Conservation (phyloP, 2,888 invertebrate genomes). For the Cataglyphis livida region DNA sequence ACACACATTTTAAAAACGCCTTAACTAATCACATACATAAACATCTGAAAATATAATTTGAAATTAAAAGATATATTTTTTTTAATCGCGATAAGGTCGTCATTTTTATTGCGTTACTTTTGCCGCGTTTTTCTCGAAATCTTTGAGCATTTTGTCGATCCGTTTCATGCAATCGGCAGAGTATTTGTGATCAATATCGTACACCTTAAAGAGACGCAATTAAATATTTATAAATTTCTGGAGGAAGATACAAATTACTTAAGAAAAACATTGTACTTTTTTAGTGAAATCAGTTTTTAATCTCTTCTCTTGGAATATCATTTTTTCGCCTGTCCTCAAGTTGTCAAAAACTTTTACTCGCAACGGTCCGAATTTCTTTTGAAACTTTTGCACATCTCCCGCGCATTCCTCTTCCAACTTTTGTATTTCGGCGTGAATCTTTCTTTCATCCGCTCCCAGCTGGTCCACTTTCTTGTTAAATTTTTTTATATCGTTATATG, state of each 20-base stretch:
- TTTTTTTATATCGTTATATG: conserved; percentile 69
- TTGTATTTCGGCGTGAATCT: conserved; percentile 73
- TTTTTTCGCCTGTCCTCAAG: conserved; percentile 71
- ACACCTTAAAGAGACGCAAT: conserved; percentile 60
- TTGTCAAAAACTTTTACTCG: conserved; percentile 74
- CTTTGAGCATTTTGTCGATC: conserved; percentile 67
- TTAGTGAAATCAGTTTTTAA: conserved; percentile 69
- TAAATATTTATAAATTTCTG: background rate
- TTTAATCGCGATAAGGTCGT: background rate
- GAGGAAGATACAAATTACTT: background rate
- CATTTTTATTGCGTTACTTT: background rate
- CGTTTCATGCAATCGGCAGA: conserved; percentile 61
- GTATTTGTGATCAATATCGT: conserved; percentile 72
- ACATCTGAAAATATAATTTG: no score
- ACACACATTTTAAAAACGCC: no score
- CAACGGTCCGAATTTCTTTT: conserved; percentile 70
- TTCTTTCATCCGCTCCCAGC: conserved; percentile 68
- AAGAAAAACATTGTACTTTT: conserved; percentile 62
- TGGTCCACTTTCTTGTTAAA: conserved; percentile 72
- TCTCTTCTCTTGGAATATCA: conserved; percentile 70
- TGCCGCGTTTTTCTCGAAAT: conserved; percentile 55
- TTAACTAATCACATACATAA: no score
- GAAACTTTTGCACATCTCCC: conserved; percentile 68
- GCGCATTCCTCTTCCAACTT: conserved; percentile 61
- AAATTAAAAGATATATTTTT: no score